Percentiles rank a stretch among this genome's conserved stretches.
Evolutionary conservation across 2,113 vertebrate genomes (phyloP).

Genomic region (Corythornis vintsioides): DNA sequence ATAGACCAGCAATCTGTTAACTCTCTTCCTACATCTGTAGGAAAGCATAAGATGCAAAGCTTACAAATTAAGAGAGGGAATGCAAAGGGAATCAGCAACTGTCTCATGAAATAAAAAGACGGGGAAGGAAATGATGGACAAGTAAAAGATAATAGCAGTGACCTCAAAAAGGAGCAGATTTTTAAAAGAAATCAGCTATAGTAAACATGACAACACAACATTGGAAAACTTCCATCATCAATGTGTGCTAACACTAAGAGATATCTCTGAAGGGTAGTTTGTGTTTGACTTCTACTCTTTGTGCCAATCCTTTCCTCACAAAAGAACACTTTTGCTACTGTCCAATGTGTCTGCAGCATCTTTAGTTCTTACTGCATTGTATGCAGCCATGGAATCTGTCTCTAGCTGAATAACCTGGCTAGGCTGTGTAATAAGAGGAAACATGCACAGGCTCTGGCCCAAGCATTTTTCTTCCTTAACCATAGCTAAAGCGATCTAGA

Average conservation of each 20-base stretch:
- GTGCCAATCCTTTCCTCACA: background rate
- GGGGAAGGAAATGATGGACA: background rate
- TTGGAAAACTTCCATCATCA: background rate
- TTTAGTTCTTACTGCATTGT: fast-evolving
- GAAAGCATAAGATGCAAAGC: background rate
- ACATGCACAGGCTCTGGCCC: background rate
- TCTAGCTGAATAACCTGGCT: background rate
- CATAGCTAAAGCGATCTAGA: background rate
- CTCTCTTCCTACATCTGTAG: background rate
- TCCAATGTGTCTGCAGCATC: background rate
- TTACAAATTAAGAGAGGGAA: background rate
- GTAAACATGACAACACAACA: background rate
- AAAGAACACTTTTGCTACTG: background rate
- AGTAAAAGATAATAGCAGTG: background rate
- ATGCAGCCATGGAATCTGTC: background rate
- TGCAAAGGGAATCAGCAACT: background rate
- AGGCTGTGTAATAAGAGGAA: background rate
- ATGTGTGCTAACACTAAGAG: background rate
- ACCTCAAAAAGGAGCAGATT: background rate
- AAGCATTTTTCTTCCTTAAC: background rate
- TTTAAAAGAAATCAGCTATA: background rate
- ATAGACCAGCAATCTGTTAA: background rate
- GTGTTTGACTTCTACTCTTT: background rate
- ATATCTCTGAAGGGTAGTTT: background rate
- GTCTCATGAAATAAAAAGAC: background rate